Percentiles rank a stretch among this genome's conserved stretches.
Conservation (phyloP, 2,888 invertebrate genomes). For the Orchesella flavescens region DNA sequence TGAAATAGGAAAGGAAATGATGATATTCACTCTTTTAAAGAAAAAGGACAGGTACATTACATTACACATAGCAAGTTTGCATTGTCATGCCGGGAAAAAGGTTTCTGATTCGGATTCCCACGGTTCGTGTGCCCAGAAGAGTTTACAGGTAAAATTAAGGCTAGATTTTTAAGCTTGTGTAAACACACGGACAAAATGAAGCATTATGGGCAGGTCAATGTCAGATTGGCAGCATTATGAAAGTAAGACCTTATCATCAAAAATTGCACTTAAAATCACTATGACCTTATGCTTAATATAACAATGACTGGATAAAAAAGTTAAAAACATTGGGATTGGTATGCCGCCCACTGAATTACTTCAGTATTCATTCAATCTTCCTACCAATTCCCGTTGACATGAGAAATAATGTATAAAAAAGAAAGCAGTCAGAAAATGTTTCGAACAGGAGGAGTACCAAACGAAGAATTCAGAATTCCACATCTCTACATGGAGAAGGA, state of each 20-base stretch:
- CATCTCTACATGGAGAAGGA: too few species aligned
- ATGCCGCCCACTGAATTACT: too few species aligned
- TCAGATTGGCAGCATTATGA: conserved; percentile 32
- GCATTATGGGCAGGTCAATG: conserved; percentile 35
- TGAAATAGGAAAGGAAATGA: conserved; percentile 25
- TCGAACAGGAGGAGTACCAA: too few species aligned
- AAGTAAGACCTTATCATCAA: too few species aligned
- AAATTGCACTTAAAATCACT: conserved; percentile 36
- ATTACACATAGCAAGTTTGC: conserved; percentile 3
- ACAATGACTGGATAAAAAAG: too few species aligned
- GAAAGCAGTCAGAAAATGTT: too few species aligned
- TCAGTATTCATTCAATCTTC: too few species aligned
- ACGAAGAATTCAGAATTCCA: too few species aligned
- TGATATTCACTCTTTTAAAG: conserved; percentile 24
- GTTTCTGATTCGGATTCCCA: conserved; percentile 25
- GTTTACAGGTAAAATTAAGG: not conserved
- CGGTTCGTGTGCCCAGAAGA: conserved; percentile 6
- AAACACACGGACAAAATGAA: conserved; percentile 17
- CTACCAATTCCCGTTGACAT: too few species aligned
- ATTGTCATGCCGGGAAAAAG: conserved; percentile 31
- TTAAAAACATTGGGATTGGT: too few species aligned
- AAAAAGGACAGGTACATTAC: conserved; percentile 13
- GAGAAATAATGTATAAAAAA: too few species aligned
- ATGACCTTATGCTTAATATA: not conserved
- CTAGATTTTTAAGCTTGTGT: conserved; percentile 42